phyloP scores from a whole-genome alignment of 2,797 vertebrate species.

The Brachymystax lenok region DNA sequence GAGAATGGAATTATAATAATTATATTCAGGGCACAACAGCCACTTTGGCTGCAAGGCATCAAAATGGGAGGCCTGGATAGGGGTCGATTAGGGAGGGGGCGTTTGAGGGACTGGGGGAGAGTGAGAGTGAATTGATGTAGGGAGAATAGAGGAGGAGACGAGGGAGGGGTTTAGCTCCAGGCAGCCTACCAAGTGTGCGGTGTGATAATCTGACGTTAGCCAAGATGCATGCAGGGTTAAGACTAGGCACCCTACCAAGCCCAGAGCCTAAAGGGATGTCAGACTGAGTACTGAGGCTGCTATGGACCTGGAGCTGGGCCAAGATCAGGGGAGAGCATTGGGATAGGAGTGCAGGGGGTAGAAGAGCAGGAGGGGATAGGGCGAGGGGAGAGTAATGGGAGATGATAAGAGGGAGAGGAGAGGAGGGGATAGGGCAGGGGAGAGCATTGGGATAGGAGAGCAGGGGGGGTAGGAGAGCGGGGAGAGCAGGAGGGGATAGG shows the following conservation, averaged over 20 bases:
- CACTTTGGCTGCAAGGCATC: no score
- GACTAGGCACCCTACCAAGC: slow-evolving; percentile 77
- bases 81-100: no score
- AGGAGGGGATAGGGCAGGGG: no score
- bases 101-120: slow-evolving; percentile 3
- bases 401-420: no score
- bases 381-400: no score
- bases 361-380: no score
- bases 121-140: slow-evolving; percentile 1
- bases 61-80: no score
- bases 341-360: no score
- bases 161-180: slow-evolving; percentile 53
- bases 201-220: slow-evolving; percentile 72
- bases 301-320: slow-evolving; percentile 57
- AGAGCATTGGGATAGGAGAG: no score
- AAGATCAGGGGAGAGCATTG: not conserved
- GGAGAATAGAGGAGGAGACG: not conserved
- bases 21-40: no score
- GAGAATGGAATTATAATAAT: no score
- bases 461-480: no score
- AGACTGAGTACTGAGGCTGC: slow-evolving; percentile 42
- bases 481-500: not conserved
- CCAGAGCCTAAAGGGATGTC: slow-evolving; percentile 71
- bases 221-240: slow-evolving; percentile 75
- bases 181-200: slow-evolving; percentile 68